Evolutionary conservation across 2,888 invertebrate species (phyloP).

Genomic region (Erebia epiphron): DNA sequence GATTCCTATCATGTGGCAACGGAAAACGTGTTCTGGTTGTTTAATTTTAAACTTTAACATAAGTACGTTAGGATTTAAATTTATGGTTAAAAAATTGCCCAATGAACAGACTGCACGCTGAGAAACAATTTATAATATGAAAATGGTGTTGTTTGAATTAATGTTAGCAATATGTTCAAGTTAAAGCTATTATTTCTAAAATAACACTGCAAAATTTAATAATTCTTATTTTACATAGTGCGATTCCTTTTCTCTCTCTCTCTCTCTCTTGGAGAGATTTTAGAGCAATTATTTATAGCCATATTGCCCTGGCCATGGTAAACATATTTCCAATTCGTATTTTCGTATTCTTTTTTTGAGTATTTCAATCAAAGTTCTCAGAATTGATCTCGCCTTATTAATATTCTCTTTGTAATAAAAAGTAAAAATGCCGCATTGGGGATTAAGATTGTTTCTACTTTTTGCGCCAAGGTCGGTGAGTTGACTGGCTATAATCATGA

Average conservation of each 20-base stretch:
- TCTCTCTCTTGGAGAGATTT: too few species aligned
- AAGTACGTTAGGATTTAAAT: neutral
- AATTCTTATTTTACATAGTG: too few species aligned
- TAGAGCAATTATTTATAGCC: too few species aligned
- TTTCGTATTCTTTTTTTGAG: slow-evolving; percentile 9
- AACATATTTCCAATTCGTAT: too few species aligned
- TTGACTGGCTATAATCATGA: slow-evolving; percentile 61
- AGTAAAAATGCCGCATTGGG: slow-evolving; percentile 65
- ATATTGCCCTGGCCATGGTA: too few species aligned
- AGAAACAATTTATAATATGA: slow-evolving; percentile 26
- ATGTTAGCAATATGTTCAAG: slow-evolving; percentile 27
- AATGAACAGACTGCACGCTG: slow-evolving; percentile 36
- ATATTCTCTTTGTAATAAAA: slow-evolving; percentile 66
- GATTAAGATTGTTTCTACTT: slow-evolving; percentile 73
- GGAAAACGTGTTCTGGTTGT: slow-evolving; percentile 2
- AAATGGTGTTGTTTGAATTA: slow-evolving; percentile 24
- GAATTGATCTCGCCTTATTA: slow-evolving; percentile 60
- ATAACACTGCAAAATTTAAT: neutral
- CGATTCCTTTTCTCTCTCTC: too few species aligned
- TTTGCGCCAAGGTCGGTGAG: slow-evolving; percentile 78
- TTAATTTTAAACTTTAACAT: slow-evolving; percentile 13
- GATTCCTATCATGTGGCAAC: slow-evolving; percentile 45
- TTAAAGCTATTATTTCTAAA: slow-evolving; percentile 12
- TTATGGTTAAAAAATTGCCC: neutral
- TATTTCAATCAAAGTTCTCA: slow-evolving; percentile 42